phyloP scores from a whole-genome alignment of 2,888 invertebrate genomes.

The Trachelus troglodyta region DNA sequence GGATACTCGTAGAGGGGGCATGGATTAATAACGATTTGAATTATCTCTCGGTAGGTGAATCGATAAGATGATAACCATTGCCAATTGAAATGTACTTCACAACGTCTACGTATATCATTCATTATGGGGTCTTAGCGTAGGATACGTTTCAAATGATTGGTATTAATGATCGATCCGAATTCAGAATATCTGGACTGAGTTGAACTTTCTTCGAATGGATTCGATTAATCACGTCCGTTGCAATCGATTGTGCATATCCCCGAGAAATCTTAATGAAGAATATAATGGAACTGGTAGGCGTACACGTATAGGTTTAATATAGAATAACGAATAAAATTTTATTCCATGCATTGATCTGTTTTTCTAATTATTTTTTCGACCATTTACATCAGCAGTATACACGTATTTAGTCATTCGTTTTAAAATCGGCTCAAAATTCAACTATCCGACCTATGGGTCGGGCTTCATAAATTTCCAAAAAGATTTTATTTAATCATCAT shows the following conservation, averaged over 20 bases:
- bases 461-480: background rate
- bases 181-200: background rate
- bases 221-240: background rate
- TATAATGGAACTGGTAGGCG: background rate
- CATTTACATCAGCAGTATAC: too few species aligned
- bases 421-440: background rate
- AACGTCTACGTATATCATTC: background rate
- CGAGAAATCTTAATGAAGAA: background rate
- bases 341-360: too few species aligned
- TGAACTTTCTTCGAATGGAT: background rate
- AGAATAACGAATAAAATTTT: background rate
- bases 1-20: background rate
- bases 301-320: background rate
- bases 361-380: too few species aligned
- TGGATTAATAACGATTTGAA: background rate
- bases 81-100: background rate
- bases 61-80: background rate
- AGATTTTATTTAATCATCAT: background rate
- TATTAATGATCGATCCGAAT: background rate
- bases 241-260: background rate
- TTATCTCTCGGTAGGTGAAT: background rate
- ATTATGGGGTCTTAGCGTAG: background rate
- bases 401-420: background rate
- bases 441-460: background rate
- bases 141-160: background rate